phyloP scores from a whole-genome alignment of 2,888 invertebrate genomes.

The Conistra vaccinii region DNA sequence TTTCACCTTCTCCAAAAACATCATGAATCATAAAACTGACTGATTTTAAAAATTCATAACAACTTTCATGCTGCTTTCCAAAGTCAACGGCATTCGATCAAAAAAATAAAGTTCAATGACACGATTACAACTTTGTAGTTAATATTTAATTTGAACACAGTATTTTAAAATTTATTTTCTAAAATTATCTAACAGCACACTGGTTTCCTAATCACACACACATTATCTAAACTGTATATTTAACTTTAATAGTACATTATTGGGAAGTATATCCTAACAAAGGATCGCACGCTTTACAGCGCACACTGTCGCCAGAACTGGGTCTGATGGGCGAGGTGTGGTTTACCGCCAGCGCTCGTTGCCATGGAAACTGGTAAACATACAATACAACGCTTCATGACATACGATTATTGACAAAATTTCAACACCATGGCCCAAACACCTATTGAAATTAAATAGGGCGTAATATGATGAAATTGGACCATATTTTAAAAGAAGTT shows the following conservation, averaged over 20 bases:
- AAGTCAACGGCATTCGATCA: slow-evolving; percentile 20
- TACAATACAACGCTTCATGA: slow-evolving; percentile 78
- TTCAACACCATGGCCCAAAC: slow-evolving; percentile 70
- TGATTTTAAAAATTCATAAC: slow-evolving; percentile 25
- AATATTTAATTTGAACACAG: slow-evolving; percentile 10
- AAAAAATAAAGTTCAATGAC: slow-evolving; percentile 62
- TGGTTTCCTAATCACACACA: slow-evolving; percentile 43
- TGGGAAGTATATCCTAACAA: slow-evolving; percentile 62
- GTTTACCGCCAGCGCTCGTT: slow-evolving; percentile 80
- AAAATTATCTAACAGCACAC: slow-evolving; percentile 18
- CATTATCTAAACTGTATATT: slow-evolving; percentile 45
- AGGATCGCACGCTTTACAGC: slow-evolving; percentile 66
- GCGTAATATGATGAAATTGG: slow-evolving; percentile 14
- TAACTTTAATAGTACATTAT: slow-evolving; percentile 50
- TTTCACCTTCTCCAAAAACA: slow-evolving; percentile 63
- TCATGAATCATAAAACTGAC: slow-evolving; percentile 44
- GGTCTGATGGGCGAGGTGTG: slow-evolving; percentile 82
- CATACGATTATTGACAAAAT: slow-evolving; percentile 86
- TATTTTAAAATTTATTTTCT: slow-evolving; percentile 27
- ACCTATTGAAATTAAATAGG: slow-evolving; percentile 38
- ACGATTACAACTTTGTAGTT: slow-evolving; percentile 35
- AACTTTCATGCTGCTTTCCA: slow-evolving; percentile 34
- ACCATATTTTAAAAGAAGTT: slow-evolving; percentile 1
- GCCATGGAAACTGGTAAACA: slow-evolving; percentile 82
- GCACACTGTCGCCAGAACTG: slow-evolving; percentile 77